Conservation (phyloP, 1,140 invertebrate species). For the Scaptomyza hsui region DNA sequence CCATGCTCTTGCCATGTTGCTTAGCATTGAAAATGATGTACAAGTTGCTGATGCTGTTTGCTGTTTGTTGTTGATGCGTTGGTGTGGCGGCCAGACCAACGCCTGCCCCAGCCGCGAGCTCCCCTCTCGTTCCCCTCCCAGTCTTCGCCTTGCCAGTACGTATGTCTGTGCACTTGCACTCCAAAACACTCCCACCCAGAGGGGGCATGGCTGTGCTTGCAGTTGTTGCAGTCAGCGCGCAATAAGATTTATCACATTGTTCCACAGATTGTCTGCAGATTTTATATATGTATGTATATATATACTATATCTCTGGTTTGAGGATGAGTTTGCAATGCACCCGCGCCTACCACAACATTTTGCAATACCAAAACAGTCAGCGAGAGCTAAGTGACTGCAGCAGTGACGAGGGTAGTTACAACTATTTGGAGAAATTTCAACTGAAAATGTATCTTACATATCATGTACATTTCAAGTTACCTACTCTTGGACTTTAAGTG, state of each 20-base stretch:
- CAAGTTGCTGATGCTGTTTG: slow-evolving; percentile 62
- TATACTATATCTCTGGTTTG: slow-evolving; percentile 8
- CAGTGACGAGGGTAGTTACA: slow-evolving; percentile 37
- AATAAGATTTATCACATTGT: slow-evolving; percentile 82
- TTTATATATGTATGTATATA: slow-evolving; percentile 47
- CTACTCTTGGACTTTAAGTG: slow-evolving; percentile 15
- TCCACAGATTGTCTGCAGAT: slow-evolving; percentile 82
- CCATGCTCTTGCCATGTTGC: slow-evolving; percentile 65
- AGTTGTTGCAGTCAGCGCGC: slow-evolving; percentile 54
- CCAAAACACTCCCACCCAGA: slow-evolving; percentile 75
- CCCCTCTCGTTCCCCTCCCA: background rate
- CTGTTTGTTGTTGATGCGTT: slow-evolving; percentile 58
- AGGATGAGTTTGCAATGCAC: slow-evolving; percentile 56
- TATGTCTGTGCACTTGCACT: slow-evolving; percentile 37
- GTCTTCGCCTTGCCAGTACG: slow-evolving; percentile 13
- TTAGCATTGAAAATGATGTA: slow-evolving; percentile 82
- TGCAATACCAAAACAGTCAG: slow-evolving; percentile 36
- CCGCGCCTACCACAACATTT: slow-evolving; percentile 72
- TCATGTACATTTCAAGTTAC: background rate
- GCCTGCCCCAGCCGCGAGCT: slow-evolving; percentile 40
- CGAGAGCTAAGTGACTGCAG: slow-evolving; percentile 39
- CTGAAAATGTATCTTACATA: background rate
- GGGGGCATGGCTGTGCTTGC: slow-evolving; percentile 51
- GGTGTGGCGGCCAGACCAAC: slow-evolving; percentile 65
- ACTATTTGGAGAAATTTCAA: background rate